Evolutionary conservation across 1,140 invertebrate species (phyloP).

Genomic region (Sipha flava): DNA sequence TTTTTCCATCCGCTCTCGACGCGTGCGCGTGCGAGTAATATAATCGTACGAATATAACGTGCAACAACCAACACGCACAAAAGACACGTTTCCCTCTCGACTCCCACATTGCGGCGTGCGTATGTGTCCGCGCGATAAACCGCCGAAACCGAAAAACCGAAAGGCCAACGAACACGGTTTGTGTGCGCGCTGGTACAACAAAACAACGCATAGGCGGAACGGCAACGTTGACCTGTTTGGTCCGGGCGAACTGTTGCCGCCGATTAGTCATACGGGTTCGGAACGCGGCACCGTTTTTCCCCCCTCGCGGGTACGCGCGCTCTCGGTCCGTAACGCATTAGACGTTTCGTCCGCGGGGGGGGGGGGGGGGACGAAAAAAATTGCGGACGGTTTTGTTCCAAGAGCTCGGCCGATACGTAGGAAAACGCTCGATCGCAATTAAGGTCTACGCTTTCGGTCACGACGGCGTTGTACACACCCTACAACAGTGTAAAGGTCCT

Average conservation of each 20-base stretch:
- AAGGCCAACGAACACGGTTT: not conserved
- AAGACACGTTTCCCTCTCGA: not conserved
- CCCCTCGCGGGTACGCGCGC: too few relatives aligned
- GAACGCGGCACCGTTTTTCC: not conserved
- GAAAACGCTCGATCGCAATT: too few relatives aligned
- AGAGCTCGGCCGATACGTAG: too few relatives aligned
- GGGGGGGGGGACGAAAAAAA: too few relatives aligned
- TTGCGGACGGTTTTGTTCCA: too few relatives aligned
- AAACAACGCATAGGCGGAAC: not conserved
- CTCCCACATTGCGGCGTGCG: not conserved
- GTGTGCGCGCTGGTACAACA: not conserved
- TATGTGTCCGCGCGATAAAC: not conserved
- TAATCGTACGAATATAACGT: not conserved
- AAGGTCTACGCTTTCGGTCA: too few relatives aligned
- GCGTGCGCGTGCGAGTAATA: not conserved
- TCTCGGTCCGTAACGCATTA: too few relatives aligned
- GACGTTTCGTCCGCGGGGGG: too few relatives aligned
- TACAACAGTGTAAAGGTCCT: too few relatives aligned
- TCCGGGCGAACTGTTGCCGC: not conserved
- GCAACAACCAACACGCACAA: not conserved
- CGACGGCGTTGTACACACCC: too few relatives aligned
- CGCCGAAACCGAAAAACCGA: not conserved
- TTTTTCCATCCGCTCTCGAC: not conserved
- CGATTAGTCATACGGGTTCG: not conserved
- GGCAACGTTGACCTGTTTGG: not conserved